A percentile compares a stretch with the other conserved stretches of the same genome.
Evolutionary conservation across 2,113 vertebrate genomes (phyloP).

Genomic region (Columba janthina): DNA sequence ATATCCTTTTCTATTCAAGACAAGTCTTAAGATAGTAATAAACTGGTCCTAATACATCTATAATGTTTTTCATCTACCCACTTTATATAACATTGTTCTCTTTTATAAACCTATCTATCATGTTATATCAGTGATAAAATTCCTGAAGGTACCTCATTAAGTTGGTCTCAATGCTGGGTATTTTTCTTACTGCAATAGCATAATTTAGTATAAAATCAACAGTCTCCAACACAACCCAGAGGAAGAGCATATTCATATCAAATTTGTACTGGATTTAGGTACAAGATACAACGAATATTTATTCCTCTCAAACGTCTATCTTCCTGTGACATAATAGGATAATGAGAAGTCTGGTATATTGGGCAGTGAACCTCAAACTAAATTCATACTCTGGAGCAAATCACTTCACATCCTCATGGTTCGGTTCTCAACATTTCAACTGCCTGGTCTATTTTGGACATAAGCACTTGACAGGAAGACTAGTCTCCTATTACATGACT

Average conservation of each 20-base stretch:
- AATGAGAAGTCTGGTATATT: background rate
- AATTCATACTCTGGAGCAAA: background rate
- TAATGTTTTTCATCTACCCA: background rate
- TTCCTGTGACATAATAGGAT: background rate
- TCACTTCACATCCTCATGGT: background rate
- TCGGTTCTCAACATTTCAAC: background rate
- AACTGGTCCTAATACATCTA: background rate
- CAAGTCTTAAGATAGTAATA: background rate
- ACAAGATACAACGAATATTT: background rate
- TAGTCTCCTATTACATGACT: background rate
- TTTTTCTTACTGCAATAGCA: background rate
- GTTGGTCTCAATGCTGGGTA: background rate
- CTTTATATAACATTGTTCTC: background rate
- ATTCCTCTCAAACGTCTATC: background rate
- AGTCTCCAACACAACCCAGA: background rate
- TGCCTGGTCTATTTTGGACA: background rate
- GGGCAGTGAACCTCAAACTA: background rate
- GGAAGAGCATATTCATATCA: background rate
- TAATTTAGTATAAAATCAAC: background rate
- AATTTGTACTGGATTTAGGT: background rate
- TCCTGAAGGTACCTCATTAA: background rate
- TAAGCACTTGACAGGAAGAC: background rate
- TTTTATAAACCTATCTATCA: background rate
- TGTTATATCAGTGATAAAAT: background rate
- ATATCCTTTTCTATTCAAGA: background rate